Percentiles rank a stretch among this genome's conserved stretches.
Evolutionary conservation across 2,113 vertebrate genomes (phyloP).

Genomic region (Cynoglossus semilaevis): DNA sequence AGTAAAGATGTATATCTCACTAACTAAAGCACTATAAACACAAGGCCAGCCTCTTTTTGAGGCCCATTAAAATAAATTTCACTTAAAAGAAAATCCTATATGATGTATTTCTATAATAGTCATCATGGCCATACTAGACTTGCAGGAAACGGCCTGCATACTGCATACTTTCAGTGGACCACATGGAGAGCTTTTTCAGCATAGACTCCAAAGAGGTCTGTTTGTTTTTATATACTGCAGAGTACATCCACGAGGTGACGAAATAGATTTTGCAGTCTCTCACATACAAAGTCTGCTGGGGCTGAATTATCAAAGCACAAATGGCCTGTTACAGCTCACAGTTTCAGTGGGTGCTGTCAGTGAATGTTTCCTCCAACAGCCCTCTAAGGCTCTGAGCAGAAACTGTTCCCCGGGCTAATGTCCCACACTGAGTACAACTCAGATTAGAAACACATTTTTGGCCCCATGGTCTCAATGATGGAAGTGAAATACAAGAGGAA

Average conservation of each 20-base stretch:
- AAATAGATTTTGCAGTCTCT: not conserved
- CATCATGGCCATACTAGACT: too few relatives aligned
- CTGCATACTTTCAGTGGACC: not conserved
- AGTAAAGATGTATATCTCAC: too few relatives aligned
- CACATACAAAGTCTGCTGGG: not conserved
- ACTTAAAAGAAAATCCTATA: too few relatives aligned
- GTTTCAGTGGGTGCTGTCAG: conserved; percentile 24
- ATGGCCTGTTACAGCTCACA: conserved; percentile 19
- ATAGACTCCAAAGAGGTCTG: too few relatives aligned
- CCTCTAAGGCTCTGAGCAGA: conserved; percentile 47
- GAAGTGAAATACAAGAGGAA: not conserved
- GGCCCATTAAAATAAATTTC: too few relatives aligned
- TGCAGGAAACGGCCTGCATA: too few relatives aligned
- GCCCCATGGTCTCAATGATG: conserved; percentile 13
- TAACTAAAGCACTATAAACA: too few relatives aligned
- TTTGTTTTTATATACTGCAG: too few relatives aligned
- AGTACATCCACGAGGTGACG: too few relatives aligned
- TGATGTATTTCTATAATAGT: too few relatives aligned
- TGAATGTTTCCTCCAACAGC: conserved; percentile 30
- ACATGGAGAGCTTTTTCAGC: not conserved
- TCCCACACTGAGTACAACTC: conserved; percentile 16
- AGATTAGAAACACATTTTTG: conserved; percentile 65
- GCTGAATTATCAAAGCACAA: conserved; percentile 2
- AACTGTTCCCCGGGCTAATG: conserved; percentile 38
- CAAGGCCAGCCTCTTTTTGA: too few relatives aligned